Base-by-base conservation (phyloP, 2,113 vertebrate genomes). In the Saccopteryx leptura region DNA sequence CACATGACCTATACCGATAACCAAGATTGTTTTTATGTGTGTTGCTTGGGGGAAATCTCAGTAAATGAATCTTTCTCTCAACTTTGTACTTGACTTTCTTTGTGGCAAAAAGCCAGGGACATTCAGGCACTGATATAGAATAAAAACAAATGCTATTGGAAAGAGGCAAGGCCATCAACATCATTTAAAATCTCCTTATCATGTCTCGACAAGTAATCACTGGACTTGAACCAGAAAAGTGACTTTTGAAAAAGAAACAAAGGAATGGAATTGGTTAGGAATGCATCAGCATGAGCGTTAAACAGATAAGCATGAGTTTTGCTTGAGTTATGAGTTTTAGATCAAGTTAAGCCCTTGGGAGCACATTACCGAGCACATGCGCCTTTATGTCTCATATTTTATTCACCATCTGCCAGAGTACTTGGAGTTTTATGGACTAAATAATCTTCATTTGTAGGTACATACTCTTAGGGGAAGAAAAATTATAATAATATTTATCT, bases 1-100 rank as follows among this genome's bases (percentile, higher is more conserved):
- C 97, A 97, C 96, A 97, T 93, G 92, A 13, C 8, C 26, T 39
- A 46, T 2, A n/a, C 48, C n/a, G 28, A 28, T 63, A 23, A 46
- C 63, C 10, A 33, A 80, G n/a, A 19, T 78, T 65, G n/a, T 81
- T 74, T 69, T 80, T 54, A 9, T 69, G 5, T 58, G 28, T 12
- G 46, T 82, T 10, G 23, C 85, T 46, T 72, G 66, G 76, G 76
- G 56, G 63, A 95, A 92, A 82, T 56, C 71, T 91, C 31, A 61
- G 31, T 31, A 69, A 75, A 6, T 54, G 39, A 78, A 82, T 58
- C 61, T 92, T 92, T 31, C 63, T 63, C 52, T 94, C 74, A 68
- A 66, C 50, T 68, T 91, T 69, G 69, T 21, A 65, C n/a, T 61
- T 87, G 50, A n/a, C 89, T 95, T 93, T 90, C 24, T 92, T 72